Conservation (phyloP, 2,113 vertebrate species). For the Electrona antarctica region DNA sequence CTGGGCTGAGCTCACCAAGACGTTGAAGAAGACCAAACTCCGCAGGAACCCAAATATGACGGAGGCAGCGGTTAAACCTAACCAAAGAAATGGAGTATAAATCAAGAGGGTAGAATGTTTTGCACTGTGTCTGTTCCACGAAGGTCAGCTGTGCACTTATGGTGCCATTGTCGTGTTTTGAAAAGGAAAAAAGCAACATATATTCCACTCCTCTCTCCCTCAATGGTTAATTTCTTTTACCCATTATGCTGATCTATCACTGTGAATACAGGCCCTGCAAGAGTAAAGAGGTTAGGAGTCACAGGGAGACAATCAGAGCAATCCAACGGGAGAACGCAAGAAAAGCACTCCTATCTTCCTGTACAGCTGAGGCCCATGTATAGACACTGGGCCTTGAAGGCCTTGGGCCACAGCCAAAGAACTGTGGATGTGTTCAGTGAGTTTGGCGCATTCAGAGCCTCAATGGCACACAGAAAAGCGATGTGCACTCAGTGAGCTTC, state of each 20-base stretch:
- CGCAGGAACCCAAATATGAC: constrained; percentile 87
- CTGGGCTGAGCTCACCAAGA: constrained; percentile 87
- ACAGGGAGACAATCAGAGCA: constrained; percentile 63
- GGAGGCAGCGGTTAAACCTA: constrained; percentile 87
- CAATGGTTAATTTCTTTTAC: constrained; percentile 10
- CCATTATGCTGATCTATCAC: constrained; percentile 40
- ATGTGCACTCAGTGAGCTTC: constrained; percentile 67
- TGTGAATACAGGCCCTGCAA: constrained; percentile 50
- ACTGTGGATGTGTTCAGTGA: constrained; percentile 67
- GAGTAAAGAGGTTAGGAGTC: constrained; percentile 58
- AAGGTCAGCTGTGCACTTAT: constrained; percentile 33
- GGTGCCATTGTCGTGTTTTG: constrained; percentile 21
- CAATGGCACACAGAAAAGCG: constrained; percentile 61
- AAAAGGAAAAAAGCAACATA: constrained; percentile 9
- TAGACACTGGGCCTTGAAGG: constrained; percentile 76
- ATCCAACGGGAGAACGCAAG: constrained; percentile 56
- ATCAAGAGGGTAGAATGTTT: constrained; percentile 1
- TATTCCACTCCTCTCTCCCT: constrained; percentile 24
- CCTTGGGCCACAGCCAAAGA: constrained; percentile 75
- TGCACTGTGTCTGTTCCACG: constrained; percentile 12
- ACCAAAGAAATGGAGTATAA: constrained; percentile 30
- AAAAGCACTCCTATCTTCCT: constrained; percentile 62
- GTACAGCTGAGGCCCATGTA: constrained; percentile 71
- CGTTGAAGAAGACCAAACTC: constrained; percentile 85
- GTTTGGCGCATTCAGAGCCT: constrained; percentile 60